Evolutionary conservation across 2,113 vertebrate genomes (phyloP).

Genomic region (Petrocephalus zakoni): DNA sequence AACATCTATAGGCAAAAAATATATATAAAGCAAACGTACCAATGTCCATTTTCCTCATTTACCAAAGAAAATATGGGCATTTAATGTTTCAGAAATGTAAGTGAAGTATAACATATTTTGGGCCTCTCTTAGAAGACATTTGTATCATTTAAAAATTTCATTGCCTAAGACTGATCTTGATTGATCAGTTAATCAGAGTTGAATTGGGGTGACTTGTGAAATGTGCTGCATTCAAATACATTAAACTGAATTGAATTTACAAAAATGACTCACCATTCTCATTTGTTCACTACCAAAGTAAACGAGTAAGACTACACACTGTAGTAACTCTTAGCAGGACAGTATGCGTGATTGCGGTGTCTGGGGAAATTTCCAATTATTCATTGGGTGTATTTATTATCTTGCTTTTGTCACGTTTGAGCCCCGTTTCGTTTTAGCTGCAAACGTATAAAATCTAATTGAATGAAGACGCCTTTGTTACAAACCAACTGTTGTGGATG

Average conservation of each 20-base stretch:
- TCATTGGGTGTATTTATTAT: background rate
- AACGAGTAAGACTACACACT: background rate
- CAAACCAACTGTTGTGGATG: background rate
- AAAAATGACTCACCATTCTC: background rate
- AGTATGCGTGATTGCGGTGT: background rate
- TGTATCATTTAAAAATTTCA: background rate
- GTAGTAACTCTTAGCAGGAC: background rate
- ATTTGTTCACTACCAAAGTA: background rate
- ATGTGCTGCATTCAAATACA: too few species aligned
- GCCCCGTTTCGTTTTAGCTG: background rate
- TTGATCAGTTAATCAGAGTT: too few species aligned
- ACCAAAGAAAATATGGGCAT: background rate
- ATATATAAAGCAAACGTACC: background rate
- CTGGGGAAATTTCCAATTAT: background rate
- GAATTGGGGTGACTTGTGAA: too few species aligned
- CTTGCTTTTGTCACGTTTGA: background rate
- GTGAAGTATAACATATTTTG: background rate
- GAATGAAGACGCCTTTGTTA: background rate
- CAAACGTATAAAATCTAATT: background rate
- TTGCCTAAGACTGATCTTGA: background rate
- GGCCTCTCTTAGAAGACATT: background rate
- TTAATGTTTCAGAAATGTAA: background rate
- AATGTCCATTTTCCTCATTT: background rate
- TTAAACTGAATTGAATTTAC: background rate
- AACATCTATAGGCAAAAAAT: background rate